phyloP scores from a whole-genome alignment of 2,113 vertebrate species.

The Theristicus caerulescens region DNA sequence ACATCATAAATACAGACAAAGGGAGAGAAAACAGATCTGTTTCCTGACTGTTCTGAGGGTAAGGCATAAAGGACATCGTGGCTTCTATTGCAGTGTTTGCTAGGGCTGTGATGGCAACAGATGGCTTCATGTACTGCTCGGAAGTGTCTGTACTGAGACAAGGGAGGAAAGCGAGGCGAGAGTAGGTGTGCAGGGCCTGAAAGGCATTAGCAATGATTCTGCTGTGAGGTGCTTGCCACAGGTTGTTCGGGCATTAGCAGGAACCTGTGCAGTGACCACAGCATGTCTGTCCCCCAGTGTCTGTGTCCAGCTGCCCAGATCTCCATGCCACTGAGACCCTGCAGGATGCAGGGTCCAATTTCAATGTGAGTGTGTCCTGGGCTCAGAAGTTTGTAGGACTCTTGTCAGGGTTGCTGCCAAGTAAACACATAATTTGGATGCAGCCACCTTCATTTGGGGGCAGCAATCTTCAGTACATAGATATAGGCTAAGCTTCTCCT shows the following conservation, averaged over 20 bases:
- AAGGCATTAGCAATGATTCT: background rate
- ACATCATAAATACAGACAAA: background rate
- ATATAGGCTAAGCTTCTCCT: background rate
- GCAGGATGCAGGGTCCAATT: background rate
- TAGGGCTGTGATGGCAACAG: background rate
- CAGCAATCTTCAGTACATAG: background rate
- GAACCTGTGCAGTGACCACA: fast-evolving
- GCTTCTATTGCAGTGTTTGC: background rate
- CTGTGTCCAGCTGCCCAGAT: background rate
- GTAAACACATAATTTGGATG: background rate
- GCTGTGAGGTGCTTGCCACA: background rate
- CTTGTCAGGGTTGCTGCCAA: background rate
- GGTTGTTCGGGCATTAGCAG: background rate
- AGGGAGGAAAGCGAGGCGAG: background rate
- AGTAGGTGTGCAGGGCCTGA: background rate
- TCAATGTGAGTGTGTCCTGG: background rate
- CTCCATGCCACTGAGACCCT: background rate
- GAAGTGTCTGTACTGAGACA: background rate
- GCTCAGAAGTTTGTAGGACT: background rate
- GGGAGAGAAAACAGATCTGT: background rate
- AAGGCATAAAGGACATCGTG: background rate
- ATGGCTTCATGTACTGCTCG: background rate
- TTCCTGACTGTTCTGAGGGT: background rate
- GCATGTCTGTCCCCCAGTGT: background rate
- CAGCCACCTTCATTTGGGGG: background rate